Evolutionary conservation across 2,888 invertebrate species (phyloP).

Genomic region (Piscicola geometra): DNA sequence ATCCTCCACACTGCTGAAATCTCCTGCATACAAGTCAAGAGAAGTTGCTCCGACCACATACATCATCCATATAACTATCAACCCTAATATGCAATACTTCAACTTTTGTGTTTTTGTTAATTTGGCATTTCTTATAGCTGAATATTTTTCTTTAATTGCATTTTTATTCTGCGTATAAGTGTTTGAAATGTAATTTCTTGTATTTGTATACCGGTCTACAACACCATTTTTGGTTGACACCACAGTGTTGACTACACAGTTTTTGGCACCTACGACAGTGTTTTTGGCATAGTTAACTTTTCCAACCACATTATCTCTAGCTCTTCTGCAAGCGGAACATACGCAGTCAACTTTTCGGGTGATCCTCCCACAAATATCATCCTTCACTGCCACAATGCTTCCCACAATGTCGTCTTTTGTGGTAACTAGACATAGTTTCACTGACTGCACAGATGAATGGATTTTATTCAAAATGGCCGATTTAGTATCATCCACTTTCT

Average conservation of each 20-base stretch:
- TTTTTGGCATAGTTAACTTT: conserved; percentile 23
- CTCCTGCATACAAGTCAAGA: conserved; percentile 9
- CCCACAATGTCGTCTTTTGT: conserved; percentile 29
- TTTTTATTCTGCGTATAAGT: conserved; percentile 7
- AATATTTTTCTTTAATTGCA: conserved; percentile 6
- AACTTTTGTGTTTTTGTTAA: conserved; percentile 27
- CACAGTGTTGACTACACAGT: conserved; percentile 6
- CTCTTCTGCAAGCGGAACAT: conserved; percentile 22
- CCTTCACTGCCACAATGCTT: conserved; percentile 10
- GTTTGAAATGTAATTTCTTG: conserved; percentile 8
- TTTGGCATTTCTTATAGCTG: conserved; percentile 27
- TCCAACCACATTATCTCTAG: conserved; percentile 10
- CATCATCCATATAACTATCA: conserved; percentile 5
- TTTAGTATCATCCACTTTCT: conserved; percentile 20
- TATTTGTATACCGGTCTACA: background rate
- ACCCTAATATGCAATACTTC: conserved; percentile 9
- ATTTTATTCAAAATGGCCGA: conserved; percentile 23
- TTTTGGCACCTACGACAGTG: conserved; percentile 14
- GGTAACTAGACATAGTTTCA: conserved; percentile 16
- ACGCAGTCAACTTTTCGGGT: conserved; percentile 13
- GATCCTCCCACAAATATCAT: conserved; percentile 15
- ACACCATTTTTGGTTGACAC: conserved; percentile 8
- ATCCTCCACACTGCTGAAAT: background rate
- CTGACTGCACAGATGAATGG: background rate
- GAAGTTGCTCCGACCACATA: conserved; percentile 17